Conservation (phyloP, 2,797 vertebrate genomes). For the Ctenopoma kingsleyae region DNA sequence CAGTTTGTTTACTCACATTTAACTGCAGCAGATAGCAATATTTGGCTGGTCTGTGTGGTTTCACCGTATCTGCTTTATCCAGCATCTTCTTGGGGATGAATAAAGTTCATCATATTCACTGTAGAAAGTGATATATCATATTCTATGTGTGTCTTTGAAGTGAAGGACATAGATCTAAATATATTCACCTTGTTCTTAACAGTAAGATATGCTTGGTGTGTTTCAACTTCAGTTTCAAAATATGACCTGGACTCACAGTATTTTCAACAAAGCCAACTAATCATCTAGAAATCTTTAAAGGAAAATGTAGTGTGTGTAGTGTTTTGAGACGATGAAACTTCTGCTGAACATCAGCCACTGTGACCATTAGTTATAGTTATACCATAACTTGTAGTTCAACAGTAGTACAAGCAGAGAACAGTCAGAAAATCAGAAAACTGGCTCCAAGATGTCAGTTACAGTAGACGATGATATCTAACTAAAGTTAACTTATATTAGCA, state of each 20-base stretch:
- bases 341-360: too few species aligned
- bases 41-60: constrained; percentile 12
- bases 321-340: too few species aligned
- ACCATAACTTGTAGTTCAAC: not conserved
- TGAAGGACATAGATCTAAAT: not conserved
- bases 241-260: not conserved
- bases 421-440: too few species aligned
- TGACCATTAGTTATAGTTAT: not conserved
- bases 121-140: not conserved
- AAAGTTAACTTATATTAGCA: too few species aligned
- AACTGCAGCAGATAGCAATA: constrained; percentile 44
- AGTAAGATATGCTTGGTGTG: not conserved
- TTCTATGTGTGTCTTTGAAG: constrained; percentile 13
- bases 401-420: not conserved
- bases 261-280: not conserved
- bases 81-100: constrained; percentile 5
- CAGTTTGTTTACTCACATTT: constrained; percentile 57
- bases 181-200: not conserved
- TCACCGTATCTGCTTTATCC: constrained; percentile 2
- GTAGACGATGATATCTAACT: not conserved
- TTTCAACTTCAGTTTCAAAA: not conserved
- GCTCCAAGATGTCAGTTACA: not conserved
- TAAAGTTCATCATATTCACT: constrained; percentile 22
- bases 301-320: too few species aligned
- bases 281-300: too few species aligned